These are phyloP conservation scores for Dysdera silvatica DNA, from an alignment of 1,140 invertebrate genomes.

Conservation along the genomic window DNA sequence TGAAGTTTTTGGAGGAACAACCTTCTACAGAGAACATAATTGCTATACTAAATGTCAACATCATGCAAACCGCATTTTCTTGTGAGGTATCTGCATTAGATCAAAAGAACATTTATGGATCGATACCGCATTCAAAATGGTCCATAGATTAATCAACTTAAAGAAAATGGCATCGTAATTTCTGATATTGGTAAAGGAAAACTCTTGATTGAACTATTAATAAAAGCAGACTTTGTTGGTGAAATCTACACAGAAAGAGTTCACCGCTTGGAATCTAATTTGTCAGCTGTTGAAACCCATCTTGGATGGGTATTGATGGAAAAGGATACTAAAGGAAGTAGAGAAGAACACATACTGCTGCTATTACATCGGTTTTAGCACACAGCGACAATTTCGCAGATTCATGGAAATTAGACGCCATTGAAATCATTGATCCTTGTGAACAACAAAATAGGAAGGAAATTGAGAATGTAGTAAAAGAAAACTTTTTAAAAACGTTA, in stretches of 20 bases:
- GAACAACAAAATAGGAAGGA: neutral
- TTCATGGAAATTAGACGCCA: conserved; percentile 5
- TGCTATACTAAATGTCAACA: neutral
- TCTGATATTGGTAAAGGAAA: neutral
- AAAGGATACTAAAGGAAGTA: neutral
- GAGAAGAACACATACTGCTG: neutral
- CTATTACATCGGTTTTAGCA: neutral
- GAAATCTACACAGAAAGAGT: conserved; percentile 37
- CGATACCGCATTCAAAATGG: neutral
- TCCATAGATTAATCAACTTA: neutral
- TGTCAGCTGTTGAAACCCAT: conserved; percentile 38
- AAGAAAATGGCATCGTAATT: neutral
- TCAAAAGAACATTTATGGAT: neutral
- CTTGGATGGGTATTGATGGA: conserved; percentile 37
- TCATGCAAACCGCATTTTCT: neutral
- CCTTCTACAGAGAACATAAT: neutral
- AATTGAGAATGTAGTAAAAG: neutral
- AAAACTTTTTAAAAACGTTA: neutral
- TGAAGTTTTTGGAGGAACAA: neutral
- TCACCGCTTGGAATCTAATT: conserved; percentile 33
- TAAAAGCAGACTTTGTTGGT: conserved; percentile 2
- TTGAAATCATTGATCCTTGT: neutral
- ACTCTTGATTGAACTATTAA: conserved; percentile 5
- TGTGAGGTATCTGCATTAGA: neutral
- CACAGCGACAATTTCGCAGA: neutral